phyloP scores from a whole-genome alignment of 92 coral and sea anemone genomes.

The Ricordea florida region DNA sequence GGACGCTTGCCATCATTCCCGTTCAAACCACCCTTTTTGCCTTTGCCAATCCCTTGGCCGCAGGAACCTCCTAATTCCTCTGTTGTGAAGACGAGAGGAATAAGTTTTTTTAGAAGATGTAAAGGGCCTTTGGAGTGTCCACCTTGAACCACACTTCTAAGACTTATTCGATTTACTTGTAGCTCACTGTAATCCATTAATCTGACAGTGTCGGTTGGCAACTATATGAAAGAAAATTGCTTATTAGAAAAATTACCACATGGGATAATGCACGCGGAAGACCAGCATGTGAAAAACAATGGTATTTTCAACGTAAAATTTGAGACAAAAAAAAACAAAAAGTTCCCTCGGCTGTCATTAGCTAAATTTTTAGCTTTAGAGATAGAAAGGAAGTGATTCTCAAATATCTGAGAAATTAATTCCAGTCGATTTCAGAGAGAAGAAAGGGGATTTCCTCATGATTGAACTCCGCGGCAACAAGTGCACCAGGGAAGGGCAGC shows the following conservation, averaged over 20 bases:
- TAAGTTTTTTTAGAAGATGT: constrained; percentile 27
- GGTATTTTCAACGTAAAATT: not conserved
- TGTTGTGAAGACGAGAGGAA: constrained; percentile 27
- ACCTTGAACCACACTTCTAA: constrained; percentile 12
- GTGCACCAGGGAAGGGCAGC: not conserved
- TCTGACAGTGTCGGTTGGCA: not conserved
- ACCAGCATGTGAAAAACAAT: not conserved
- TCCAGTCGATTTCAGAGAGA: not conserved
- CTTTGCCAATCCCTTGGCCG: constrained; percentile 27
- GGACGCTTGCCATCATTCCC: not conserved
- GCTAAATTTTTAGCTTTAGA: not conserved
- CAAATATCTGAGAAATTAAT: too few relatives aligned
- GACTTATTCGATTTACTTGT: not conserved
- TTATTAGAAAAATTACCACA: not conserved
- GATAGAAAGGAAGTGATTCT: not conserved
- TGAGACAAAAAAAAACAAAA: not conserved
- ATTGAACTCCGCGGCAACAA: not conserved
- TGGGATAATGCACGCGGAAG: not conserved
- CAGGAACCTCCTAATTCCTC: constrained; percentile 22
- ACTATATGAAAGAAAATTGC: not conserved
- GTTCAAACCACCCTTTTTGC: not conserved
- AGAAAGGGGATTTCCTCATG: not conserved
- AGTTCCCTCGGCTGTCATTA: not conserved
- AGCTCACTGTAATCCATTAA: constrained; percentile 7
- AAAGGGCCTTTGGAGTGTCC: constrained; percentile 25